These are phyloP conservation scores for Azorinus chamasolen DNA, from an alignment of 2,888 invertebrate genomes.

Conservation along the genomic window DNA sequence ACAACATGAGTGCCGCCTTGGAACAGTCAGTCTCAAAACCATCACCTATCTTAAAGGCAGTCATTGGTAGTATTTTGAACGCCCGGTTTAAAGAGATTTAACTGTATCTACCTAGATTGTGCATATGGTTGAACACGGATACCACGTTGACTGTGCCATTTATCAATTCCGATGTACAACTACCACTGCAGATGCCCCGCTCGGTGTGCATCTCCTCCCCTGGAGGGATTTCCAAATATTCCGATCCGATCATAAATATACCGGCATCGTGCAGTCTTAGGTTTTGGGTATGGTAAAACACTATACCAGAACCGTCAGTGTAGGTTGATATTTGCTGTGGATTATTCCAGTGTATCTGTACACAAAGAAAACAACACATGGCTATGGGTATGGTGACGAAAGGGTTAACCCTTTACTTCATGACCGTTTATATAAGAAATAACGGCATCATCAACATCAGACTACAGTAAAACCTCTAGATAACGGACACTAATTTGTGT, in stretches of 20 bases:
- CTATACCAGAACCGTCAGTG: conserved; percentile 66
- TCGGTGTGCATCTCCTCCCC: conserved; percentile 13
- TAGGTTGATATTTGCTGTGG: conserved; percentile 36
- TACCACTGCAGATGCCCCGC: conserved; percentile 28
- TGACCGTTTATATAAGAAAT: no score
- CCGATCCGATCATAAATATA: conserved; percentile 60
- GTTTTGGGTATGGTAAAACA: conserved; percentile 61
- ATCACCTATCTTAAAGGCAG: no score
- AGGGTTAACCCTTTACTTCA: no score
- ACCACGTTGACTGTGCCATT: conserved; percentile 49
- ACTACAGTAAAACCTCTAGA: no score
- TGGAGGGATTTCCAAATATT: conserved; percentile 63
- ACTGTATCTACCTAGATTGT: conserved; percentile 73
- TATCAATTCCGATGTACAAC: conserved; percentile 38
- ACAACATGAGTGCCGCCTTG: no score
- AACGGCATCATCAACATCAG: no score
- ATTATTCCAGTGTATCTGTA: conserved; percentile 73
- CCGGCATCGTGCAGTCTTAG: conserved; percentile 60
- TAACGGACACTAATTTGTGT: no score
- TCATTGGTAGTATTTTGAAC: no score
- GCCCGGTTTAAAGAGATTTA: no score
- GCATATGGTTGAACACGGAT: conserved; percentile 72
- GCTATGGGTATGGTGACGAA: no score
- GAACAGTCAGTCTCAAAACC: no score
- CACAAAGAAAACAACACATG: no score